These are phyloP conservation scores for Drosophila gunungcola DNA, from an alignment of 1,140 invertebrate species.

Conservation along the genomic window DNA sequence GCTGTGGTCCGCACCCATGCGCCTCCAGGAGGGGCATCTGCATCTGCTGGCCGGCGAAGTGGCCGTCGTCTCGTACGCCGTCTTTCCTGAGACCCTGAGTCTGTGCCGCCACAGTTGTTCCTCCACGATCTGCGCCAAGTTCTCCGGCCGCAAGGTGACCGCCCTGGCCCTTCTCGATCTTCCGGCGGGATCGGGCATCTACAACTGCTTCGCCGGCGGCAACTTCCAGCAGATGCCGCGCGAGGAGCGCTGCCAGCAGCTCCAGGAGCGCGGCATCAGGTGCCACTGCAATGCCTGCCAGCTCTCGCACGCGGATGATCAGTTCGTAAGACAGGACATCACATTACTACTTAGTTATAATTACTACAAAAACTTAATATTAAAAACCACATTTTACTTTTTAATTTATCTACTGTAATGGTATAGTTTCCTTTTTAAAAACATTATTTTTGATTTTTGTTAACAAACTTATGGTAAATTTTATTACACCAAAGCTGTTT, in stretches of 20 bases:
- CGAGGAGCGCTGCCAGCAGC: slow-evolving; percentile 44
- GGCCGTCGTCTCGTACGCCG: slow-evolving; percentile 58
- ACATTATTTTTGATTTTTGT: no score
- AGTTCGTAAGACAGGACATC: slow-evolving; percentile 59
- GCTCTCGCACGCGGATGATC: slow-evolving; percentile 54
- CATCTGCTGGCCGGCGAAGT: slow-evolving; percentile 65
- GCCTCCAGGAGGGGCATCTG: slow-evolving; percentile 52
- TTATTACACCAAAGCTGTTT: no score
- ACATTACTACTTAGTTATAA: neutral
- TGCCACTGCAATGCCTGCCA: slow-evolving; percentile 64
- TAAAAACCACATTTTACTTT: no score
- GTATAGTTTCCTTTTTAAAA: no score
- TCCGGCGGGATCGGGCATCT: slow-evolving; percentile 53
- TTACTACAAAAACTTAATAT: no score
- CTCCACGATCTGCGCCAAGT: slow-evolving; percentile 55
- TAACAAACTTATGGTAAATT: no score
- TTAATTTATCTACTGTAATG: no score
- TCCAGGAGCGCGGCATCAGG: slow-evolving; percentile 52
- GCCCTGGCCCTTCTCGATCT: slow-evolving; percentile 58
- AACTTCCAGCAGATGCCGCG: slow-evolving; percentile 56
- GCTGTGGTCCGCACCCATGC: slow-evolving; percentile 57
- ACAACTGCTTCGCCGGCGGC: slow-evolving; percentile 61
- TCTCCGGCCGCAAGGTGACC: slow-evolving; percentile 60
- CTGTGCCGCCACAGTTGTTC: slow-evolving; percentile 62
- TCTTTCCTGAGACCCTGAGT: slow-evolving; percentile 58